phyloP scores from a whole-genome alignment of 2,888 invertebrate species.

The Nomada hirtipes region DNA sequence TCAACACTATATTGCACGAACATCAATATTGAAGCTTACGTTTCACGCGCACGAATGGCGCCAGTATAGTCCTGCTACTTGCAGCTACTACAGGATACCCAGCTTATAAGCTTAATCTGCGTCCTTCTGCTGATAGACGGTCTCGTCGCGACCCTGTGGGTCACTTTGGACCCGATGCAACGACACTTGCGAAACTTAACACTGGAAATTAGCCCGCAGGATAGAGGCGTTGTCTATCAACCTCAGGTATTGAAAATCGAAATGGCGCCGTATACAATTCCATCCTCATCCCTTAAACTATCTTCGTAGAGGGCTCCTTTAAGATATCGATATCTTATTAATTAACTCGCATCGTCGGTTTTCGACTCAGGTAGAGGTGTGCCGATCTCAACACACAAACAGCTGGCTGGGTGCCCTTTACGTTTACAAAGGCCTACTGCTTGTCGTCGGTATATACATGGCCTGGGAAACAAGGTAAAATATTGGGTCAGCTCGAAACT shows the following conservation, averaged over 20 bases:
- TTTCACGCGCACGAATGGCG: neutral
- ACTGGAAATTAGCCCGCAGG: conserved; percentile 90
- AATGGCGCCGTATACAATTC: neutral
- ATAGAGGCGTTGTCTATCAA: conserved; percentile 93
- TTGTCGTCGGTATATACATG: conserved; percentile 97
- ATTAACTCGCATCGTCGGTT: conserved; percentile 74
- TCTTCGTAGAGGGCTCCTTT: neutral
- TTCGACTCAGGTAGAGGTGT: conserved; percentile 91
- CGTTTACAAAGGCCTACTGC: conserved; percentile 94
- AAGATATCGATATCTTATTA: conserved; percentile 58
- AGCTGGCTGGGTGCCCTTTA: conserved; percentile 96
- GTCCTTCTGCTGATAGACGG: conserved; percentile 93
- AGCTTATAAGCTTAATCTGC: conserved; percentile 93
- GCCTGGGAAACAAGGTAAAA: conserved; percentile 94
- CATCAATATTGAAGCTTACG: neutral
- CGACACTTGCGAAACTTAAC: conserved; percentile 93
- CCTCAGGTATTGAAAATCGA: conserved; percentile 88
- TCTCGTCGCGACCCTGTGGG: conserved; percentile 93
- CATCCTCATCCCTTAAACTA: neutral
- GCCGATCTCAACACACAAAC: conserved; percentile 93
- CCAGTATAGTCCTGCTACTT: conserved; percentile 48
- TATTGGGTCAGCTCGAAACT: neutral
- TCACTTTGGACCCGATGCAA: conserved; percentile 94
- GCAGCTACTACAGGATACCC: conserved; percentile 94
- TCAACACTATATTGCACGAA: neutral